Base-by-base conservation (phyloP, 2,888 invertebrate species). In the Smittia aterrima region DNA sequence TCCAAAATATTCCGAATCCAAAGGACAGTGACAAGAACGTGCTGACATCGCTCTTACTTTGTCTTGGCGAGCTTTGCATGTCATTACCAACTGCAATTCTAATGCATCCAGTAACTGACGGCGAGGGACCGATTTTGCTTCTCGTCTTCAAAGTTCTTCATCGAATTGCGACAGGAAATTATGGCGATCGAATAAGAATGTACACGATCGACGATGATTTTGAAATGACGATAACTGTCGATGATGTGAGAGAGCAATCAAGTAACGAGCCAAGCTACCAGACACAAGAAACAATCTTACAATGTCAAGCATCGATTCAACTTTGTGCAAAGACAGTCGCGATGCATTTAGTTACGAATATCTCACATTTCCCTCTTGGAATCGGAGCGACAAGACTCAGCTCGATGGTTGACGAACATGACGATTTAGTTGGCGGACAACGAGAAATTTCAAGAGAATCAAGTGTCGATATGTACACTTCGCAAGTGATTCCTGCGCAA, bases 311-410 rank as follows among this genome's bases (percentile, higher is more conserved):
- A 53, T 85, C 89, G 0, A 87, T 91, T 47, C 85, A 86, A 75
- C 82, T 86, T 67, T 87, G 86, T 75, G 86, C 86, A 1, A 84
- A 85, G 76, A 85, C 85, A 0, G 84, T 87, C 4, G 79, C 95
- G 80, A 90, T 91, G 77, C 96, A 98, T 83, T 86, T 98, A 77
- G 91, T 97, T 4, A 91, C 96, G 77, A 95, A 95, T 84, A 84
- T 97, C 77, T 95, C 95, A 0, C 97, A 98, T 82, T 98, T 97
- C 85, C 98, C 98, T 13, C 90, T 95, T 85, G 93, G 94, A 76
- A 89, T 91, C 67, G 93, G 94, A 72, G 95, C 96, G 0, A 91
- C 96, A 66, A 88, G 95, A 76, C 85, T 96, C 22, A 93, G 95
- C 77, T 95, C 95, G 0, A 86, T 92, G 78, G 95, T 97, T 13